Evolutionary conservation across 2,888 invertebrate species (phyloP).

Genomic region (Diachrysia chrysitis): DNA sequence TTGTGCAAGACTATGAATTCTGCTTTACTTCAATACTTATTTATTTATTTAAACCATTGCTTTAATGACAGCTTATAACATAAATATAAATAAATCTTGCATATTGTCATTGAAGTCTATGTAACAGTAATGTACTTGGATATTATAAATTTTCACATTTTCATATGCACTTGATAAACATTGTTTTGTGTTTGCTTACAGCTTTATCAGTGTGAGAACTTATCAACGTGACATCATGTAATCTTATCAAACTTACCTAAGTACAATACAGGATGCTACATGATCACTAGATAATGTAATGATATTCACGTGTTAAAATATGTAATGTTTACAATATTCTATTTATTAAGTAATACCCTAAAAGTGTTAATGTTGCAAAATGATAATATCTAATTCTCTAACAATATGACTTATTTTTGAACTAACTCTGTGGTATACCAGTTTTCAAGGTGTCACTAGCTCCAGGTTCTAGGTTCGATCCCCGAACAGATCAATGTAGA

Average conservation of each 20-base stretch:
- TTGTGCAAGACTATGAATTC: too few species aligned
- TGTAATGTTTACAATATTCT: constrained; percentile 29
- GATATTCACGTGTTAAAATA: constrained; percentile 47
- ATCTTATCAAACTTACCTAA: constrained; percentile 66
- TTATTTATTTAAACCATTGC: too few species aligned
- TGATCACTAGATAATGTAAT: constrained; percentile 23
- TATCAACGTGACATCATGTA: constrained; percentile 68
- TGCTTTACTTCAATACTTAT: too few species aligned
- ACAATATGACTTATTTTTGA: too few species aligned
- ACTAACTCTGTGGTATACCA: background rate
- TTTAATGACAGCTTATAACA: too few species aligned
- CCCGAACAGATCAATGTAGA: too few species aligned
- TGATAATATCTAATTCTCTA: background rate
- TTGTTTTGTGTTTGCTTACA: constrained; percentile 49
- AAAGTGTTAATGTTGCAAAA: background rate
- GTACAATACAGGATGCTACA: constrained; percentile 55
- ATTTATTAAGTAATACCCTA: background rate
- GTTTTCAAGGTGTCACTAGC: too few species aligned
- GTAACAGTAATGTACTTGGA: too few species aligned
- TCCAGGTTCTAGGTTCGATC: too few species aligned
- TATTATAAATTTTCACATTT: constrained; percentile 34
- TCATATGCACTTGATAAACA: constrained; percentile 43
- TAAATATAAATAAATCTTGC: too few species aligned
- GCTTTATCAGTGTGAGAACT: constrained; percentile 61
- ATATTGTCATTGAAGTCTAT: too few species aligned